Conservation (phyloP, 2,888 invertebrate genomes). For the Hofmannophila pseudospretella region DNA sequence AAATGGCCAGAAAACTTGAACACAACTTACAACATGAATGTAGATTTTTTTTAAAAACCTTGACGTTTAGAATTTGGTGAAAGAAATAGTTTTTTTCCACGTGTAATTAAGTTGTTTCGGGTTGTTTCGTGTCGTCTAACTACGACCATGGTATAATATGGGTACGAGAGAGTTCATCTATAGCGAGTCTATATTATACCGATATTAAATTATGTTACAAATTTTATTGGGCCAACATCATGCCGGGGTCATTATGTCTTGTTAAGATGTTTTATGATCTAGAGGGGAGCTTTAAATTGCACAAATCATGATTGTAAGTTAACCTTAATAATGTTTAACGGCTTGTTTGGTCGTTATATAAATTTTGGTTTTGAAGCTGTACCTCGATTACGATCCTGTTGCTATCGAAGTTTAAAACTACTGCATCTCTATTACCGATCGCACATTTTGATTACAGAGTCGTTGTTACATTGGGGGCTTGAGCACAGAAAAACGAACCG, state of each 20-base stretch:
- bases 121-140: conserved; percentile 15
- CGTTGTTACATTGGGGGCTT: no score
- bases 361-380: no score
- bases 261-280: not conserved
- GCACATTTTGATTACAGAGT: no score
- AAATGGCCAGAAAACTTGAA: no score
- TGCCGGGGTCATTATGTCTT: conserved; percentile 1
- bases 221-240: not conserved
- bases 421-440: no score
- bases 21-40: no score
- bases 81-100: no score
- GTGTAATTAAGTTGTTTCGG: conserved; percentile 5
- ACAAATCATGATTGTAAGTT: not conserved
- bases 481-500: no score
- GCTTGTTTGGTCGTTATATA: not conserved
- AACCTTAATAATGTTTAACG: not conserved
- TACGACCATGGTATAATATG: conserved; percentile 27
- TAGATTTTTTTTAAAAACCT: no score
- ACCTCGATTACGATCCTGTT: no score
- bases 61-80: no score
- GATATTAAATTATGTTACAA: conserved; percentile 1
- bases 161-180: conserved; percentile 22
- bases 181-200: conserved; percentile 13
- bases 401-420: no score
- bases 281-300: not conserved